Evolutionary conservation across 2,113 vertebrate genomes (phyloP).

Genomic region (Brachyistius frenatus): DNA sequence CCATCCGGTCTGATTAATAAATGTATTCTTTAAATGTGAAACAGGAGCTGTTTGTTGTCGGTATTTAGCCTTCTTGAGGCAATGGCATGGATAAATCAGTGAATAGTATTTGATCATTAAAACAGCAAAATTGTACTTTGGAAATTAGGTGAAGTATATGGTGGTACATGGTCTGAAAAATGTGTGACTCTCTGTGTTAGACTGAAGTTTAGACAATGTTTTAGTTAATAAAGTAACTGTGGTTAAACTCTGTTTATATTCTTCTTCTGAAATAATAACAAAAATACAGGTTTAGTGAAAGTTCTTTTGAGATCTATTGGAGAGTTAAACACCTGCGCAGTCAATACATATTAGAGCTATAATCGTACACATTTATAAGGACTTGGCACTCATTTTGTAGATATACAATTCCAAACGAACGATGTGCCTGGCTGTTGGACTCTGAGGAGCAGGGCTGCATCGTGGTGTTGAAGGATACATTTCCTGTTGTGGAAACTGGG

Average conservation of each 20-base stretch:
- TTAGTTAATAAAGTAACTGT: not conserved
- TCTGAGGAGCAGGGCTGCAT: constrained; percentile 6
- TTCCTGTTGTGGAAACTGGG: constrained; percentile 61
- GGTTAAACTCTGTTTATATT: not conserved
- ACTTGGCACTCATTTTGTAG: constrained; percentile 3
- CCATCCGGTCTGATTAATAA: too few relatives aligned
- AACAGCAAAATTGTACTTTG: too few relatives aligned
- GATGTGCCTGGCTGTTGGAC: constrained; percentile 16
- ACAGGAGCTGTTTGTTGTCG: too few relatives aligned
- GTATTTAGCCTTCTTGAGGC: too few relatives aligned
- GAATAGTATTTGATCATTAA: too few relatives aligned
- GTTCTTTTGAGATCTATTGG: not conserved
- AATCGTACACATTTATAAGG: constrained; percentile 11
- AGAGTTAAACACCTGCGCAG: constrained; percentile 6
- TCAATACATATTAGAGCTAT: not conserved
- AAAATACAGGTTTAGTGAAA: not conserved
- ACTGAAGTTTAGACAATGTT: too few relatives aligned
- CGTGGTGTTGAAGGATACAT: constrained; percentile 26
- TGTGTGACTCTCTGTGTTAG: too few relatives aligned
- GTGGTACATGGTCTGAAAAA: too few relatives aligned
- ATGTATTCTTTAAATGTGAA: too few relatives aligned
- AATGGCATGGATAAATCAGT: too few relatives aligned
- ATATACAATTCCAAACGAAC: not conserved
- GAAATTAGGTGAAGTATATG: too few relatives aligned
- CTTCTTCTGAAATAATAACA: constrained; percentile 6